Conservation (phyloP, 92 coral and sea anemone species). For the Phenganax stokvisi region DNA sequence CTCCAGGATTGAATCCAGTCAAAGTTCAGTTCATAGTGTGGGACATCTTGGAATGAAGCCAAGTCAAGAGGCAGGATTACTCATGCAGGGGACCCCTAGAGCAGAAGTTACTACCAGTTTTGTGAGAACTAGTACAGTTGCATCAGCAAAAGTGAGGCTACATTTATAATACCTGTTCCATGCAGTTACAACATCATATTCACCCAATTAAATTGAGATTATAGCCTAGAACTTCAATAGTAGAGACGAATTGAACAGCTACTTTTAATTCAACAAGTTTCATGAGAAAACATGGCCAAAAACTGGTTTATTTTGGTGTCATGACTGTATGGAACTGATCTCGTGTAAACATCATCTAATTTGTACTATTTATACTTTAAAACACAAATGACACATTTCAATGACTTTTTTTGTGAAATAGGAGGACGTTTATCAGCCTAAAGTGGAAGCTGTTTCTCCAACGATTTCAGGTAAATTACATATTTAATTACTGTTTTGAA, state of each 20-base stretch:
- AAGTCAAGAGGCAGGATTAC: conserved; percentile 22
- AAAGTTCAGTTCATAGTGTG: neutral
- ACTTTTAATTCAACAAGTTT: no score
- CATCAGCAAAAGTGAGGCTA: neutral
- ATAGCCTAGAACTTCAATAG: no score
- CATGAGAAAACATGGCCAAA: no score
- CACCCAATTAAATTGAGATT: no score
- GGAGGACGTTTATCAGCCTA: conserved; percentile 48
- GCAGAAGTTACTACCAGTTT: neutral
- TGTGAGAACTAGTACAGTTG: neutral
- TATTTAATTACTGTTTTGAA: no score
- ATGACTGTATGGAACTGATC: no score
- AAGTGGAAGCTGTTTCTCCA: conserved; percentile 77
- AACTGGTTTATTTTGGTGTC: no score
- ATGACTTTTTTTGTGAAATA: neutral
- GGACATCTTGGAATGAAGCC: neutral
- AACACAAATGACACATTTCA: neutral
- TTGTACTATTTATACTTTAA: no score
- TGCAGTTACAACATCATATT: no score
- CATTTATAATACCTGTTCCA: no score
- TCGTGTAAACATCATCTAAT: no score
- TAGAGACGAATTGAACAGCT: no score
- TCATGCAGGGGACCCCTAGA: conserved; percentile 11
- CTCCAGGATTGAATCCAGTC: neutral
- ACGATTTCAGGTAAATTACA: conserved; percentile 60